phyloP scores from a whole-genome alignment of 1,140 invertebrate genomes.

The Magallana angulata region DNA sequence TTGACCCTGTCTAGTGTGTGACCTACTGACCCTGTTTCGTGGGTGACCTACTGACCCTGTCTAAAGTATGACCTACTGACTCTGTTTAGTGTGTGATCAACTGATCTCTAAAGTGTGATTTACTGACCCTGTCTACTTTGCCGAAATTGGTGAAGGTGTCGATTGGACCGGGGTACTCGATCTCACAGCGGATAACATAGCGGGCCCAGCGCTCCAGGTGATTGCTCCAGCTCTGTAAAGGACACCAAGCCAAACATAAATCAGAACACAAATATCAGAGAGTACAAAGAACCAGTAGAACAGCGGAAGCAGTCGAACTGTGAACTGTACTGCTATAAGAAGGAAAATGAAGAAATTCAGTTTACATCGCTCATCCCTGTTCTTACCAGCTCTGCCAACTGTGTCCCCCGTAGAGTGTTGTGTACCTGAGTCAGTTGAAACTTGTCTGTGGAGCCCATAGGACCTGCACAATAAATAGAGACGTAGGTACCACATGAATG shows the following conservation, averaged over 20 bases:
- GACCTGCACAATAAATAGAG: not conserved
- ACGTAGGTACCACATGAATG: no score
- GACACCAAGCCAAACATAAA: no score
- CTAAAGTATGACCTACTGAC: not conserved
- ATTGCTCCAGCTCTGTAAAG: conserved; percentile 56
- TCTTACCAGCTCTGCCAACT: conserved; percentile 38
- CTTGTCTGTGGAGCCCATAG: conserved; percentile 23
- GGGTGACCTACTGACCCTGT: not conserved
- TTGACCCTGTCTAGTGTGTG: no score
- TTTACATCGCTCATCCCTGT: not conserved
- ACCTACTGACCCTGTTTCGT: no score
- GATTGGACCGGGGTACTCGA: conserved; percentile 60
- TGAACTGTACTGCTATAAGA: no score
- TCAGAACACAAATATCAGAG: no score
- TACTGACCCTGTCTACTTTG: conserved; percentile 44
- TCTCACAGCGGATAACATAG: conserved; percentile 59
- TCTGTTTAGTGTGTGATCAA: not conserved
- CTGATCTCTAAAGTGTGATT: not conserved
- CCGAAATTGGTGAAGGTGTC: conserved; percentile 59
- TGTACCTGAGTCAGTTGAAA: conserved; percentile 31
- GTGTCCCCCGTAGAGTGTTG: conserved; percentile 25
- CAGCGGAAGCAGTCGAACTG: no score
- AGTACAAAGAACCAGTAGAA: no score
- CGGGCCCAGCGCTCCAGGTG: conserved; percentile 54
- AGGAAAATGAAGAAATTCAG: no score